phyloP scores from a whole-genome alignment of 1,140 invertebrate genomes.

The Chironomus tepperi region DNA sequence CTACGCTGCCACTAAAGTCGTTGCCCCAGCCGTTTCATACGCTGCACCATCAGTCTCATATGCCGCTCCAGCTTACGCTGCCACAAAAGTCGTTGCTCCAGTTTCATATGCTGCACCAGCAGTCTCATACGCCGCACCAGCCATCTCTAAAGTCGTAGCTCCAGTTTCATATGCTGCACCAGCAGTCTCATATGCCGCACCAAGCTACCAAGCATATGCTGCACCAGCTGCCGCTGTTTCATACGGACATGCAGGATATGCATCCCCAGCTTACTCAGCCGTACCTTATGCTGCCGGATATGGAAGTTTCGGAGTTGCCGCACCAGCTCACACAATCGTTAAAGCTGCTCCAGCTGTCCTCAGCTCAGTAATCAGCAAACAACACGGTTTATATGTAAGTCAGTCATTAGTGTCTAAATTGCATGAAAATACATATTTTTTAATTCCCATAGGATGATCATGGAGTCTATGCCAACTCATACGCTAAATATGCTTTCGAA shows the following conservation, averaged over 20 bases:
- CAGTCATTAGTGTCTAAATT: not conserved
- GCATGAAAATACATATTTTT: not conserved
- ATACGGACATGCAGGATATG: not conserved
- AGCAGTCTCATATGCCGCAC: not conserved
- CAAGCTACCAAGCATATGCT: not conserved
- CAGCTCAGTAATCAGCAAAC: not conserved
- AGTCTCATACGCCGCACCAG: not conserved
- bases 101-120: conserved; percentile 11
- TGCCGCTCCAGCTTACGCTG: not conserved
- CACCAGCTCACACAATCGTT: not conserved
- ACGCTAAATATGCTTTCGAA: conserved; percentile 45
- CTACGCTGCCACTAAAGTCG: not conserved
- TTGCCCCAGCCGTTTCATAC: not conserved
- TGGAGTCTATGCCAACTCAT: conserved; percentile 24
- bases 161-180: not conserved
- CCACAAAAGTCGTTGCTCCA: not conserved
- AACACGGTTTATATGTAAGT: not conserved
- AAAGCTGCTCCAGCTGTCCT: conserved; percentile 14
- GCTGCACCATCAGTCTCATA: not conserved
- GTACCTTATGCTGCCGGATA: not conserved
- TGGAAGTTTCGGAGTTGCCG: not conserved
- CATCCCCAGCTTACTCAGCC: not conserved
- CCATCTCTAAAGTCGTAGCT: not conserved
- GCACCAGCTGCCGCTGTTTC: not conserved
- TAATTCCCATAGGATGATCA: conserved; percentile 43